These are phyloP conservation scores for Tyrophagus putrescentiae DNA, from an alignment of 1,140 invertebrate species.

Conservation along the genomic window DNA sequence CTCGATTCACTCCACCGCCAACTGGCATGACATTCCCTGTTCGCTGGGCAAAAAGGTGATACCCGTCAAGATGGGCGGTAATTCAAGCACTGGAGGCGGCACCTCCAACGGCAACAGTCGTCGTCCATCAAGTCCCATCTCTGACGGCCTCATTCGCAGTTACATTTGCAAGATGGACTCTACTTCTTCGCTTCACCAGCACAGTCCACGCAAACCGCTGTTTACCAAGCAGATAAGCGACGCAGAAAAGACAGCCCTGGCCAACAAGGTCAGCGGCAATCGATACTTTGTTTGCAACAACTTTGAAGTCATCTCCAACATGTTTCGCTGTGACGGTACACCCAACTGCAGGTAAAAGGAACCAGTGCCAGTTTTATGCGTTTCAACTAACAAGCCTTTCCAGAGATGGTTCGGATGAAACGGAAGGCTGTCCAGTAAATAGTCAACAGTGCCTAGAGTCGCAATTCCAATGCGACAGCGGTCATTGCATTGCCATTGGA, in stretches of 20 bases:
- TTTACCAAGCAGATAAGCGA: constrained; percentile 16
- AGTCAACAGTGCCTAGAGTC: constrained; percentile 23
- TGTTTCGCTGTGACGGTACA: constrained; percentile 27
- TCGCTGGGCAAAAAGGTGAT: constrained; percentile 26
- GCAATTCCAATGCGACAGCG: constrained; percentile 30
- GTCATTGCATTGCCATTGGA: constrained; percentile 29
- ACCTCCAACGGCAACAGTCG: neutral
- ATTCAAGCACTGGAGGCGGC: neutral
- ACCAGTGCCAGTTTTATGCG: neutral
- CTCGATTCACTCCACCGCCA: constrained; percentile 28
- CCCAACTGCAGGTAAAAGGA: constrained; percentile 24
- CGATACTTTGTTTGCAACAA: constrained; percentile 29
- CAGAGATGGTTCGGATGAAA: constrained; percentile 27
- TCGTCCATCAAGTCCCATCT: neutral
- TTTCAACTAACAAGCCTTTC: neutral
- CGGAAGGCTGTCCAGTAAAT: constrained; percentile 10
- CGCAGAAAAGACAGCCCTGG: constrained; percentile 3
- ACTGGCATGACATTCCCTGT: constrained; percentile 31
- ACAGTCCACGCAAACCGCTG: constrained; percentile 12
- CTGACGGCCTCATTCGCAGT: constrained; percentile 20
- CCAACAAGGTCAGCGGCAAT: constrained; percentile 13
- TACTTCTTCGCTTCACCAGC: neutral
- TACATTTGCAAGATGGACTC: constrained; percentile 29
- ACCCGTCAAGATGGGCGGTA: neutral
- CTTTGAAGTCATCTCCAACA: constrained; percentile 28